Conservation (phyloP, 2,888 invertebrate species). For the Gonocerus acuteangulatus region DNA sequence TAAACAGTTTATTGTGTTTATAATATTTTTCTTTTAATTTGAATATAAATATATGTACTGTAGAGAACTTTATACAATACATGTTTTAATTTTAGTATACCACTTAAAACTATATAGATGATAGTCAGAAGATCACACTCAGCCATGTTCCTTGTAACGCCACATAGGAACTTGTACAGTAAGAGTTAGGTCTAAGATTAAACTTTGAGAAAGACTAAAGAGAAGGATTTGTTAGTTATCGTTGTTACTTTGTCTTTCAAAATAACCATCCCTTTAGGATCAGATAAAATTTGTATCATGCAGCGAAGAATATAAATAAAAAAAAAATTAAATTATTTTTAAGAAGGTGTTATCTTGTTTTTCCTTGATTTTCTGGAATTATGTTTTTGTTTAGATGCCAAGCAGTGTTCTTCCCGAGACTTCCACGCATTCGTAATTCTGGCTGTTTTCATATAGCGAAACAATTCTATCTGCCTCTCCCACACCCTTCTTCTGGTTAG, state of each 20-base stretch:
- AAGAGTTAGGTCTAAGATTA: conserved; percentile 12
- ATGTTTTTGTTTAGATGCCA: too few relatives aligned
- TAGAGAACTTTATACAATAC: not conserved
- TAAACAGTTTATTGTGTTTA: not conserved
- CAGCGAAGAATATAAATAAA: too few relatives aligned
- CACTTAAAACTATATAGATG: conserved; percentile 17
- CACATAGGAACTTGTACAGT: conserved; percentile 11
- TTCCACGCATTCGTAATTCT: too few relatives aligned
- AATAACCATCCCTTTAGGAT: too few relatives aligned
- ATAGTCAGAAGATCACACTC: conserved; percentile 24
- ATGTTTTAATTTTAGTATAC: conserved; percentile 6
- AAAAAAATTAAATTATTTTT: too few relatives aligned
- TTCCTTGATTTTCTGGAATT: too few relatives aligned
- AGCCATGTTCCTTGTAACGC: conserved; percentile 9
- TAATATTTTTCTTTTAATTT: not conserved
- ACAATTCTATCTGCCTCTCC: too few relatives aligned
- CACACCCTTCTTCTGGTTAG: too few relatives aligned
- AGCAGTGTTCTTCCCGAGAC: too few relatives aligned
- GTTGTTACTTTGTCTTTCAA: conserved; percentile 6
- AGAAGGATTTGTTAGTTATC: conserved; percentile 10
- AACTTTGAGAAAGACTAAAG: conserved; percentile 15
- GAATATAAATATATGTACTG: not conserved
- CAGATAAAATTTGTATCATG: too few relatives aligned
- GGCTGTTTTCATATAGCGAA: too few relatives aligned
- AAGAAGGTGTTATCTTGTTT: too few relatives aligned